Conservation (phyloP, 2,113 vertebrate species). For the Pitta sordida region DNA sequence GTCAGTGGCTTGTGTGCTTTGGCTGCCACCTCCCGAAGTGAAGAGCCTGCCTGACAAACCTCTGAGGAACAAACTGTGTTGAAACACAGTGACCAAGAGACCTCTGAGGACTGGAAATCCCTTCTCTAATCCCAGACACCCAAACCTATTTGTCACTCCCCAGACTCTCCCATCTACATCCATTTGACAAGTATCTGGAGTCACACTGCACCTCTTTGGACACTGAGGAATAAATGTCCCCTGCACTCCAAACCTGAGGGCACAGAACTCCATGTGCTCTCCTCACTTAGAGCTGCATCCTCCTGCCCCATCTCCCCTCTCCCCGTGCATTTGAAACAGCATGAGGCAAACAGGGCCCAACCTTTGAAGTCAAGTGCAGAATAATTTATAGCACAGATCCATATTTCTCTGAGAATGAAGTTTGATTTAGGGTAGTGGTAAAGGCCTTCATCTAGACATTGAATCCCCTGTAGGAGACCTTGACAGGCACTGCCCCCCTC, state of each 20-base stretch:
- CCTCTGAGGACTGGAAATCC: not conserved
- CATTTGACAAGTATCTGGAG: not conserved
- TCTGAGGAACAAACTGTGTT: not conserved
- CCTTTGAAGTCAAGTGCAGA: not conserved
- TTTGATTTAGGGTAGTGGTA: not conserved
- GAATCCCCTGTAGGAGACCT: not conserved
- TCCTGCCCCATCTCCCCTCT: not conserved
- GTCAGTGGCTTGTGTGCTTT: not conserved
- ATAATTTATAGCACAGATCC: not conserved
- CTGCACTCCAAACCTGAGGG: not conserved
- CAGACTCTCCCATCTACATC: not conserved
- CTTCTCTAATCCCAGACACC: not conserved
- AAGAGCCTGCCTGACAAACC: fast-evolving
- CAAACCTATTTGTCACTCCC: not conserved
- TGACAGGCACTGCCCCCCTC: too few relatives aligned
- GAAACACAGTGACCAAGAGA: not conserved
- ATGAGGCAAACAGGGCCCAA: not conserved
- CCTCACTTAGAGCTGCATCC: not conserved
- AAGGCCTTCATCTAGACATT: not conserved
- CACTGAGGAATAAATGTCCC: not conserved
- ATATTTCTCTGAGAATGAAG: not conserved
- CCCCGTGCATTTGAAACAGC: not conserved
- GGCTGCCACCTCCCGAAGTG: not conserved
- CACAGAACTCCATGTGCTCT: fast-evolving
- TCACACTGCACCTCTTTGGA: fast-evolving